These are phyloP conservation scores for Leptoteleia sp. DNA, from an alignment of 1,140 invertebrate genomes.

Conservation along the genomic window DNA sequence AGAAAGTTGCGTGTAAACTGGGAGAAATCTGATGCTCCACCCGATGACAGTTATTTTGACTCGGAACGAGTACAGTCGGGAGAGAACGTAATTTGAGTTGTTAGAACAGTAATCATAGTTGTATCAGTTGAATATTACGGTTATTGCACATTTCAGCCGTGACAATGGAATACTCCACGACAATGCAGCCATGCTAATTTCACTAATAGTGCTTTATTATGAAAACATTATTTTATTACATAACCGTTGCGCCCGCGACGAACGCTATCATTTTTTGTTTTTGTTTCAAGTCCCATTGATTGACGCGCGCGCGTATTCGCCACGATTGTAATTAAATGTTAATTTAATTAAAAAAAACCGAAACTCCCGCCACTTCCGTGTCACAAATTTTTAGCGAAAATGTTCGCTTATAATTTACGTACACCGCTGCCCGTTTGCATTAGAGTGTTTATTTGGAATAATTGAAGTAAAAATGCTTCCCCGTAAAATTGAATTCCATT, in stretches of 20 bases:
- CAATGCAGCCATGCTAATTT: slow-evolving; percentile 6
- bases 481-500: too few species aligned
- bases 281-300: too few species aligned
- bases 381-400: too few species aligned
- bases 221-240: neutral
- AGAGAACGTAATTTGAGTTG: slow-evolving; percentile 38
- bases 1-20: slow-evolving; percentile 11
- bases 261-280: too few species aligned
- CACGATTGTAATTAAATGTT: too few species aligned
- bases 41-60: slow-evolving; percentile 38
- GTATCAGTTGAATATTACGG: slow-evolving; percentile 25
- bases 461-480: too few species aligned
- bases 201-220: neutral
- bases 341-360: too few species aligned
- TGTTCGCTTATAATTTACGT: too few species aligned
- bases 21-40: slow-evolving; percentile 15
- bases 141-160: slow-evolving; percentile 12
- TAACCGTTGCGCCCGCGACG: neutral
- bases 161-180: slow-evolving; percentile 4
- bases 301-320: too few species aligned
- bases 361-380: too few species aligned
- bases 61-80: slow-evolving; percentile 23
- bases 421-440: too few species aligned
- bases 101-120: slow-evolving; percentile 34
- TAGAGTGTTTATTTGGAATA: too few species aligned